Conservation (phyloP, 2,113 vertebrate species). For the Haemorhous mexicanus region DNA sequence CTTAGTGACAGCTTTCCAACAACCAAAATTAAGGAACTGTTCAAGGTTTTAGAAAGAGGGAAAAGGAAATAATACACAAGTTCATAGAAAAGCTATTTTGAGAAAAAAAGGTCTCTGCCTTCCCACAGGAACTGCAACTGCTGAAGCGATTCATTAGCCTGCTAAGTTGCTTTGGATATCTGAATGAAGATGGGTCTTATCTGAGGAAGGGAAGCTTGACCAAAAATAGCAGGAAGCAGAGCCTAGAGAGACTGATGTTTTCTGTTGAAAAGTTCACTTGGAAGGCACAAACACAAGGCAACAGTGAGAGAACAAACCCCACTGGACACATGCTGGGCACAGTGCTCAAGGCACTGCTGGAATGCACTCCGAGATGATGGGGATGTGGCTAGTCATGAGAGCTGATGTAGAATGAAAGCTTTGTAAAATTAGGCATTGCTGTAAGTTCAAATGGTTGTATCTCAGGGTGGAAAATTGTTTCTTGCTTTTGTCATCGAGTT, state of each 20-base stretch:
- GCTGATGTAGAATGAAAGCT: background rate
- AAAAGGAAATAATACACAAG: background rate
- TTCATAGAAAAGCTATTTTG: background rate
- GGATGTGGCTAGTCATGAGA: background rate
- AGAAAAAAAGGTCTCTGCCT: background rate
- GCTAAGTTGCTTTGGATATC: background rate
- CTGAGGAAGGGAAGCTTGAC: background rate
- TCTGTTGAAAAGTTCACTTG: background rate
- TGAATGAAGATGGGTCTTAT: background rate
- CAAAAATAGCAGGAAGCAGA: constrained; percentile 15
- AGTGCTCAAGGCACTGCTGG: background rate
- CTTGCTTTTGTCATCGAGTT: background rate
- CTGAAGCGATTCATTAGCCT: background rate
- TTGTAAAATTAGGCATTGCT: background rate
- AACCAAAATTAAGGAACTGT: background rate
- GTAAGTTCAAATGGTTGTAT: background rate
- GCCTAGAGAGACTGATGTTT: background rate
- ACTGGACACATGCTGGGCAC: background rate
- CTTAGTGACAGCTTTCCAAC: background rate
- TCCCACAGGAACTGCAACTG: background rate
- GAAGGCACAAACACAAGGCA: background rate
- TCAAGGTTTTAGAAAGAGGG: background rate
- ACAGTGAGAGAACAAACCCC: background rate
- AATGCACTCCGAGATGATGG: background rate
- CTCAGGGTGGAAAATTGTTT: background rate